A percentile compares a stretch with the other conserved stretches of the same genome.
phyloP scores from a whole-genome alignment of 2,797 vertebrate genomes.

The Acanthurus tractus region DNA sequence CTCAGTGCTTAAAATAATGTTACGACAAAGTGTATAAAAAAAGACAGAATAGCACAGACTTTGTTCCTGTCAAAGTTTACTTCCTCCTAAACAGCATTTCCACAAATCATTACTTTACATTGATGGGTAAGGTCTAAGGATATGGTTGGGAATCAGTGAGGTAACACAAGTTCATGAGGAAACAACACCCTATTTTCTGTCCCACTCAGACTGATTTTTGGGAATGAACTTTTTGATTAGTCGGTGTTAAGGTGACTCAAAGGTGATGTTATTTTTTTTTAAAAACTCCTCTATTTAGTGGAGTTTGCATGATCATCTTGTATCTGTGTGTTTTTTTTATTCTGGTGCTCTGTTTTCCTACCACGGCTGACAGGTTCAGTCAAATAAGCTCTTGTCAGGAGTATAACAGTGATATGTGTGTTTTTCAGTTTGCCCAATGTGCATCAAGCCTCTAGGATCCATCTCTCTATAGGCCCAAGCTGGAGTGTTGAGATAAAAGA shows the following conservation, averaged over 20 bases:
- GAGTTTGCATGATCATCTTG: slow-evolving; percentile 19
- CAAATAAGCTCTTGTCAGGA: neutral
- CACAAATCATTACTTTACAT: neutral
- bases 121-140: too few relatives aligned
- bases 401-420: neutral
- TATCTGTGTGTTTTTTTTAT: neutral
- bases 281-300: neutral
- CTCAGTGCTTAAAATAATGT: neutral
- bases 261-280: slow-evolving; percentile 14
- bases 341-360: neutral
- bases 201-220: neutral
- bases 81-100: too few relatives aligned
- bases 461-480: neutral
- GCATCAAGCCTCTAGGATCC: neutral
- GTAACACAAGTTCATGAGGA: neutral
- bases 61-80: neutral
- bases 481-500: slow-evolving; percentile 1
- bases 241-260: neutral
- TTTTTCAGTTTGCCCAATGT: slow-evolving; percentile 9
- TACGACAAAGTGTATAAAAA: neutral
- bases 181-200: neutral
- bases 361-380: neutral
- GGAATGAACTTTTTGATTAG: neutral
- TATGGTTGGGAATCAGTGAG: too few relatives aligned
- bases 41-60: neutral